Conservation (phyloP, 2,888 invertebrate species). For the Blastobasis lacticolella region DNA sequence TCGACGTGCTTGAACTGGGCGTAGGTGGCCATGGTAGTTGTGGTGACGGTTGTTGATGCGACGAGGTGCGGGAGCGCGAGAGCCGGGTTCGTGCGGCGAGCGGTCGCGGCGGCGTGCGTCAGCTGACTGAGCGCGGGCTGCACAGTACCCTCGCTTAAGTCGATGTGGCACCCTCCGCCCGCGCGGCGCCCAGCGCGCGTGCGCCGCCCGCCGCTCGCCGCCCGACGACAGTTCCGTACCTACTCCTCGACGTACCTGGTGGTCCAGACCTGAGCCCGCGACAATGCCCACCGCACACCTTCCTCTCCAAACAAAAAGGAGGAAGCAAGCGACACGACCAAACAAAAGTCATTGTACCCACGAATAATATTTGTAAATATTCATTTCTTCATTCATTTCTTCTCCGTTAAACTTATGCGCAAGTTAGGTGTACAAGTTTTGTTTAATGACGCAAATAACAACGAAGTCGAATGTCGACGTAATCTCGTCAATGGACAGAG, state of each 20-base stretch:
- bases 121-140: constrained; percentile 72
- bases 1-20: constrained; percentile 95
- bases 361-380: no score
- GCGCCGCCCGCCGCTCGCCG: constrained; percentile 45
- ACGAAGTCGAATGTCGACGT: no score
- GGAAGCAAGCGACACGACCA: constrained; percentile 18
- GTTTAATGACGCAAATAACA: no score
- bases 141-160: constrained; percentile 61
- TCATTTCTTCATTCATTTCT: no score
- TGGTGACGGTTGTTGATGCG: constrained; percentile 20
- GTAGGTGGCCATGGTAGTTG: constrained; percentile 86
- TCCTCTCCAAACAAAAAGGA: constrained; percentile 28
- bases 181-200: constrained; percentile 54
- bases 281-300: constrained; percentile 24
- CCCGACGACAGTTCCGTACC: constrained; percentile 47
- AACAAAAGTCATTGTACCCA: background rate
- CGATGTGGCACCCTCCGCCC: constrained; percentile 68
- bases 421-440: no score
- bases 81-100: constrained; percentile 26
- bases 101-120: constrained; percentile 44
- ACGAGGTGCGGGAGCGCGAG: constrained; percentile 19
- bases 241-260: constrained; percentile 25
- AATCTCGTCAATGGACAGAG: no score
- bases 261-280: constrained; percentile 20
- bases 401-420: no score